Base-by-base conservation (phyloP, 2,888 invertebrate genomes). In the Yponomeuta evonymella region DNA sequence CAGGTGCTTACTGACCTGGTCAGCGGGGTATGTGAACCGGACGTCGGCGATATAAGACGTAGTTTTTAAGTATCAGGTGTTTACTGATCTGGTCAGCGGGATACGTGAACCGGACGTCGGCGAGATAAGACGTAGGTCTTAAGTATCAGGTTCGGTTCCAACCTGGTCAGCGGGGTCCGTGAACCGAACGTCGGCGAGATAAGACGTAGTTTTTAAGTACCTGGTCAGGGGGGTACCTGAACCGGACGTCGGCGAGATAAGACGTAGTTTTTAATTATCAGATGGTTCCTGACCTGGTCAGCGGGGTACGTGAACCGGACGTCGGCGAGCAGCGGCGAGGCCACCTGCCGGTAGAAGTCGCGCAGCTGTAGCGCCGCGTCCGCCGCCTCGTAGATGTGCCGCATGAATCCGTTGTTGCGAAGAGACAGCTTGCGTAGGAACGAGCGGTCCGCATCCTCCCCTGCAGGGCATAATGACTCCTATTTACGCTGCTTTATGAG, bases 351-450 rank as follows among this genome's bases (percentile, higher is more conserved):
- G 87, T 95, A 95, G 86, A 95, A 95, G 80, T 94, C 93, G 69
- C 93, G 87, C 67, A 96, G 87, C 82, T 96, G 96, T 65, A 94
- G 82, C 73, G 93, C 92, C 2, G 95, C 94, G 80, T 95, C 95
- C 0, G 94, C 92, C n/a, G 94, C 95, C 81, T 95, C 95, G 84
- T 95, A 95, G 75, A 96, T 95, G 81, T 94, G 94, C 2, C 95
- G 88, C 77, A 94, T 94, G 82, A 95, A 94, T 5, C 95, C 96
- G 48, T 89, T 89, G 84, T 95, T 95, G 73, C 94, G 93, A 29
- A 94, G 85, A 0, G 96, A 94, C 67, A 96, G 79, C 79, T 94
- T 94, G 77, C 94, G 94, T 33, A 96, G 83, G 82, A 96, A 95
- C 33, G 90, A 85, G 75, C 94, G 93, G 81, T 96, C 95, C 0